Evolutionary conservation across 2,888 invertebrate genomes (phyloP), one percentile per base, ranked within the genome.

Genomic region (Clivina fossor): DNA sequence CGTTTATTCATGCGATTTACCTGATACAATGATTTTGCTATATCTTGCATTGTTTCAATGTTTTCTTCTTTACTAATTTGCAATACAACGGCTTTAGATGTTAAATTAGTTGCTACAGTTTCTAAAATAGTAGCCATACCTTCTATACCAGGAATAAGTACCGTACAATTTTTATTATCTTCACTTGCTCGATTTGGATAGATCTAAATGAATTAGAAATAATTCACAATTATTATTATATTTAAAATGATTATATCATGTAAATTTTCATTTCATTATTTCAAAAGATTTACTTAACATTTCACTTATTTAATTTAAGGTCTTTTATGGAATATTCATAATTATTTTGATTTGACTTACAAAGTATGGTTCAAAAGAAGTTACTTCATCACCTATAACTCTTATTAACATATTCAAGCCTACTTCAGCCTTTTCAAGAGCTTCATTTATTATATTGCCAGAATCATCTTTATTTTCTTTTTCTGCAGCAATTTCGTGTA

Each of bases 121-220:
- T 80, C 78, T 64, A 84, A 62, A 0, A 72, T 74, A 0, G 76
- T 65, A 0, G 81, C 82, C 9, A 80, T 79, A 0, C 87, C 86
- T 70, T 88, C 88, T 30, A 87, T 67, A 1, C 87, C 88, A 0
- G 86, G 86, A 60, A 87, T 70, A 62, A 85, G 72, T 66, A 83
- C 79, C 65, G 83, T 71, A 4, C 77, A 74, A n/a, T 47, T 18
- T 43, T 41, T 51, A 15, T 20, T 30, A 1, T 7, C 11, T 8
- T 19, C 13, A 19, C 22, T 5, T 2, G 51, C 24, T 16, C 40
- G 16, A 20, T 44, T 56, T 37, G 43, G 33, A 2, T 26, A 5
- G 1, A 47, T 30, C 40, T 50, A 32, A 8, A 40, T 18, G n/a
- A 16, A 33, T 24, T n/a, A 33, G 4, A 5, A 33, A 8, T 33